Evolutionary conservation across 2,888 invertebrate species (phyloP).

Genomic region (Andrena chrysosceles): DNA sequence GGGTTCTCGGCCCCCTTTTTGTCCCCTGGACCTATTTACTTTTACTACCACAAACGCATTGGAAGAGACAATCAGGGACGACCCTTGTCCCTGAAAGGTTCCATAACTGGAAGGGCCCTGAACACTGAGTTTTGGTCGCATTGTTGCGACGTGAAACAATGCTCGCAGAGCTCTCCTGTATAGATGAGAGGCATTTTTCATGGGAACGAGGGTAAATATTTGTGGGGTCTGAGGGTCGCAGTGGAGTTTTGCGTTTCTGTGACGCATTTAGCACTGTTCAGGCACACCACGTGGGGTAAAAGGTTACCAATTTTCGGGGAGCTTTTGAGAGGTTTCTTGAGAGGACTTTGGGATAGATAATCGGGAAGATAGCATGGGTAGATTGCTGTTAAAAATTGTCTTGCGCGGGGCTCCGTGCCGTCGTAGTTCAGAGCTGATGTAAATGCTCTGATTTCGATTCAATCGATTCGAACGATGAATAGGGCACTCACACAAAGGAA

Average conservation of each 20-base stretch:
- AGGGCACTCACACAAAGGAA: conserved; percentile 13
- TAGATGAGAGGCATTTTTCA: background rate
- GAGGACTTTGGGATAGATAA: background rate
- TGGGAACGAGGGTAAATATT: background rate
- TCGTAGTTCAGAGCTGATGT: conserved; percentile 32
- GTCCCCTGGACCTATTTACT: conserved; percentile 44
- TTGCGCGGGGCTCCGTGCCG: conserved; percentile 38
- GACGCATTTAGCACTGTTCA: background rate
- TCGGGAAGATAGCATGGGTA: background rate
- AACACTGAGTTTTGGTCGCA: background rate
- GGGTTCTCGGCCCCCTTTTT: conserved; percentile 49
- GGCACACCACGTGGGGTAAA: background rate
- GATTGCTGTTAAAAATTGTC: background rate
- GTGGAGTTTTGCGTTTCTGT: background rate
- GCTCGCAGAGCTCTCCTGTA: background rate
- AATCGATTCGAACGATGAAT: conserved; percentile 39
- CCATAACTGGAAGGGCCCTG: background rate
- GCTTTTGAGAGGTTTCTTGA: background rate
- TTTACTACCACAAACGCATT: conserved; percentile 39
- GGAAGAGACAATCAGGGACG: conserved; percentile 50
- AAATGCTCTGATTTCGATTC: conserved; percentile 49
- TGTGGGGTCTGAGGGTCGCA: background rate
- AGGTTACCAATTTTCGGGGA: background rate
- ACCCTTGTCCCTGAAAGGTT: conserved; percentile 20
- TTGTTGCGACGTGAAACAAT: background rate